These are phyloP conservation scores for Miltochrista miniata DNA, from an alignment of 2,888 invertebrate species.

Conservation along the genomic window DNA sequence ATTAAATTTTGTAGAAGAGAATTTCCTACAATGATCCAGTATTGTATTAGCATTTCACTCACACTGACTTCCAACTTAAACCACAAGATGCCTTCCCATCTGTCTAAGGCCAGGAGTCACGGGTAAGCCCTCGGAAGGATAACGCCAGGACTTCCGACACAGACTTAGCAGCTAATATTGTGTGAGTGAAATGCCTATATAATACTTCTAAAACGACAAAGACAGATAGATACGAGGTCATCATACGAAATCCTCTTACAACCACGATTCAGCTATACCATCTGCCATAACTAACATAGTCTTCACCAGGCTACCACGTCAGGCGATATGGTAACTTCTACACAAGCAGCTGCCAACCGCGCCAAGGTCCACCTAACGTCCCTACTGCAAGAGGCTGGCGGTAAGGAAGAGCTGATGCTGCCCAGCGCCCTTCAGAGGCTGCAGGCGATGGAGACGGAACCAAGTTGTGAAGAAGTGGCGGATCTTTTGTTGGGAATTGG, in stretches of 20 bases:
- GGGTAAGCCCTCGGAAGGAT: too few species aligned
- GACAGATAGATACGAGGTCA: too few species aligned
- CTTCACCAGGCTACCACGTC: conserved; percentile 84
- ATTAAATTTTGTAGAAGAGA: neutral
- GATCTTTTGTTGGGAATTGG: conserved; percentile 68
- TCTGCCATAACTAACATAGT: conserved; percentile 19
- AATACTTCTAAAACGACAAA: too few species aligned
- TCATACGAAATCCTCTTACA: too few species aligned
- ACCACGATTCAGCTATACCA: neutral
- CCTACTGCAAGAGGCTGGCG: conserved; percentile 39
- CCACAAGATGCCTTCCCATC: too few species aligned
- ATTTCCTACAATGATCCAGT: too few species aligned
- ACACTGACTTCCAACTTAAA: too few species aligned
- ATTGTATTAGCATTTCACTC: too few species aligned
- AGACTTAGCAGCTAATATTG: too few species aligned
- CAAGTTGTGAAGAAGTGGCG: conserved; percentile 54
- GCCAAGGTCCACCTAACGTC: conserved; percentile 78
- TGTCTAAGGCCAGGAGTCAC: too few species aligned
- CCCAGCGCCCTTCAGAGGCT: conserved; percentile 60
- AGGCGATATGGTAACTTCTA: conserved; percentile 89
- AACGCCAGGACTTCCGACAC: too few species aligned
- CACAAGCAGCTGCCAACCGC: conserved; percentile 78
- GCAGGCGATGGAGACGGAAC: conserved; percentile 49
- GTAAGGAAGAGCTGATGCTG: conserved; percentile 50
- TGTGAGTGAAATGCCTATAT: too few species aligned